Conservation (phyloP, 1,140 invertebrate species). For the Bilobella aurantiaca region DNA sequence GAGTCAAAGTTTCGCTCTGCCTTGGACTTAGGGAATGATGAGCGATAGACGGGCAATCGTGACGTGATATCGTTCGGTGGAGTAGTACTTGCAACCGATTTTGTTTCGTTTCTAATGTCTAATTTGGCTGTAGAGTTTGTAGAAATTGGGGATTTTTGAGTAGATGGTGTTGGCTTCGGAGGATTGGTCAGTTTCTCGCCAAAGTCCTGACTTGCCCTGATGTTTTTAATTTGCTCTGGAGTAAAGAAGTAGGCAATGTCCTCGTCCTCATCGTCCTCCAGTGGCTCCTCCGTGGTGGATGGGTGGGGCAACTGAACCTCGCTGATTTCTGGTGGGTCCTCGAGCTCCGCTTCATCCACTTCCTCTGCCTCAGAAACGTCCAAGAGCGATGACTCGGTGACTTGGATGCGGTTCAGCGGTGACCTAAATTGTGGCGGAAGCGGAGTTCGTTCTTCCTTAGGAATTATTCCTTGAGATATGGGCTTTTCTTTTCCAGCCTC, state of each 20-base stretch:
- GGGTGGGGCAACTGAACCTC: not conserved
- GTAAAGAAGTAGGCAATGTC: not conserved
- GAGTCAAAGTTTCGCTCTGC: too few relatives aligned
- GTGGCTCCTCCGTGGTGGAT: not conserved
- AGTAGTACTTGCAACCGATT: too few relatives aligned
- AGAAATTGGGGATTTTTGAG: too few relatives aligned
- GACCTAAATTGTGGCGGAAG: not conserved
- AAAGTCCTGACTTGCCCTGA: not conserved
- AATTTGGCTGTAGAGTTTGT: not conserved
- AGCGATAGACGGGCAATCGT: not conserved
- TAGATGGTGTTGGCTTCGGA: too few relatives aligned
- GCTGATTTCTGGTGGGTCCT: not conserved
- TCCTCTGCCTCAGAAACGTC: not conserved
- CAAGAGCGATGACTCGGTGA: not conserved
- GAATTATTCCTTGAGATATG: slow-evolving; percentile 12
- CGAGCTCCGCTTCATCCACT: not conserved
- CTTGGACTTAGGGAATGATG: too few relatives aligned
- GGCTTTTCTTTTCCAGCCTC: slow-evolving; percentile 6
- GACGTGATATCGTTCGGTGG: too few relatives aligned
- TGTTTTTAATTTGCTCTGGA: not conserved
- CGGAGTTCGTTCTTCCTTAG: slow-evolving; percentile 12
- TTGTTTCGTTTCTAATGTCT: not conserved
- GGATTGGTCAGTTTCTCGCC: not conserved
- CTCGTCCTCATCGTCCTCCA: not conserved
- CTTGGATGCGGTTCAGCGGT: not conserved